Evolutionary conservation across 2,113 vertebrate genomes (phyloP).

Genomic region (Carassius auratus): DNA sequence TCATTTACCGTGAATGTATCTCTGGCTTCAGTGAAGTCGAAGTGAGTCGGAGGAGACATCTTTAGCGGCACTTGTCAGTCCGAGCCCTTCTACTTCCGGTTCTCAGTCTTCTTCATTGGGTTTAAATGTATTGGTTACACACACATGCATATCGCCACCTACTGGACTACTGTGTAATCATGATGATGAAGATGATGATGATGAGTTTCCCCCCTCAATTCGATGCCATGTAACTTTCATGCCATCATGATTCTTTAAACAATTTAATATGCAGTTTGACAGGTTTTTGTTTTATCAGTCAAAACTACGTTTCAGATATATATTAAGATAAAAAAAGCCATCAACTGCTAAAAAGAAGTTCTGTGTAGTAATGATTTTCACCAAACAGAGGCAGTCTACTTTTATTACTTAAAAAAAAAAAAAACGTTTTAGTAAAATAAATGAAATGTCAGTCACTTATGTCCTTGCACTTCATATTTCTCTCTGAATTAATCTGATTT

Average conservation of each 20-base stretch:
- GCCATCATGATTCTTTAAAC: background rate
- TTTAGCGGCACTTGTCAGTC: conserved; percentile 52
- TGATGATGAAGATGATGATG: background rate
- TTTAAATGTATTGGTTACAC: background rate
- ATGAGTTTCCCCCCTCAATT: no score
- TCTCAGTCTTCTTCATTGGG: background rate
- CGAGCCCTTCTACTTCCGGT: conserved; percentile 43
- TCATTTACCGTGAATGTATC: conserved; percentile 75
- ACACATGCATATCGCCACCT: background rate
- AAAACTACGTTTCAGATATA: no score
- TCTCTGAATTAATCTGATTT: no score
- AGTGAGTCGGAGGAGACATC: conserved; percentile 74
- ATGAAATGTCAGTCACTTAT: no score
- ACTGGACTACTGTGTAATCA: background rate
- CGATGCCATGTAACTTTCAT: background rate
- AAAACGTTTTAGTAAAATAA: no score
- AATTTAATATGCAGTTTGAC: background rate
- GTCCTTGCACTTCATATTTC: no score
- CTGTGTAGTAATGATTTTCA: no score
- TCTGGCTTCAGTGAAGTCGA: conserved; percentile 75
- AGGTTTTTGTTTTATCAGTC: no score
- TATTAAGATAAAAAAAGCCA: no score
- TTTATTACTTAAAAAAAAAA: no score
- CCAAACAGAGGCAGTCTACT: no score
- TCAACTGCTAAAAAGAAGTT: no score